Base-by-base conservation (phyloP, 1,140 invertebrate species). In the Drosophila kurseongensis region DNA sequence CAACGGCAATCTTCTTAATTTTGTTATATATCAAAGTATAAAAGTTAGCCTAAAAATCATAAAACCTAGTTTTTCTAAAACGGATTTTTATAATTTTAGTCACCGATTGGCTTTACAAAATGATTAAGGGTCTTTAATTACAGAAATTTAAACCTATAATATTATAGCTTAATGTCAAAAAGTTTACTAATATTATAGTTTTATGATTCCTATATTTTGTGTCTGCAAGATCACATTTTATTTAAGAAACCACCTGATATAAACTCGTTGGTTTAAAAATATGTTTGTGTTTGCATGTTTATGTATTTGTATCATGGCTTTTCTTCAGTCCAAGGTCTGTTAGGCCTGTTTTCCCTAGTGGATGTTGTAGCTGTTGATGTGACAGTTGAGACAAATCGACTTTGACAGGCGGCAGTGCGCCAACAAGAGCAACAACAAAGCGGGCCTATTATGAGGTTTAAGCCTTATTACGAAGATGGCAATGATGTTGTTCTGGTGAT, bases 371-470 rank as follows among this genome's bases (percentile, higher is more conserved):
- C 32, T 73, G 54, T 36, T 50, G 50, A 51, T 54, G 48, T 74
- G 76, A 83, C 76, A 80, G 72, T 65, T 56, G 75, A 73, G 66
- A 73, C 67, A 84, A 85, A 84, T 80, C 57, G 77, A 74, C 68
- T 80, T 80, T 78, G 81, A 84, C 81, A 85, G 81, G 35, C 80
- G 50, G 38, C 79, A 48, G 67, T 73, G 73, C 66, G 76, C 65
- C 55, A 74, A 55, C 56, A 65, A 9, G 38, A 55, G 29, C 62
- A 63, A 29, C 44, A 63, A 23, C 58, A 68, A 74, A 51, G 29
- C 13, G 13, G 48, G 48, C 48, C 35, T 35, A 51, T 51, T 51
- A 51, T 50, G 18, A 40, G n/a, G 32, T 47, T 71, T 59, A 59
- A 50, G 10, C 58, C 23, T 50, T 16, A 68, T 48, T 35, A 73